A percentile compares a stretch with the other conserved stretches of the same genome.
Conservation (phyloP, 2,888 invertebrate species). For the Orchestes rusci region DNA sequence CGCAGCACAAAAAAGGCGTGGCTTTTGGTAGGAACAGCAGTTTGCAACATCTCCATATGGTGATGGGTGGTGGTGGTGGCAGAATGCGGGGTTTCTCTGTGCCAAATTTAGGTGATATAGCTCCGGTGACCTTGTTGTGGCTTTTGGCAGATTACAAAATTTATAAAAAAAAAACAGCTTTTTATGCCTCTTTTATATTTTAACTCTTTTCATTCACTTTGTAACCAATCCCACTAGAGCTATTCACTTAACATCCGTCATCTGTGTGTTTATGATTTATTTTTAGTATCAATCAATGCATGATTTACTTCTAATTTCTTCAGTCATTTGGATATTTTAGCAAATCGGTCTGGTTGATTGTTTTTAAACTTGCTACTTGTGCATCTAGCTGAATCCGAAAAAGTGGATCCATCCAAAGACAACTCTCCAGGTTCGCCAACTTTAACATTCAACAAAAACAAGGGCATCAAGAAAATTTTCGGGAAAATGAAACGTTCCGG, state of each 20-base stretch:
- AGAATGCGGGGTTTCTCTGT: slow-evolving; percentile 77
- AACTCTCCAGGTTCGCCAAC: slow-evolving; percentile 36
- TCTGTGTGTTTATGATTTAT: no score
- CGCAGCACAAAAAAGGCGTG: slow-evolving; percentile 55
- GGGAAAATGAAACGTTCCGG: slow-evolving; percentile 63
- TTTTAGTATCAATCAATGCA: no score
- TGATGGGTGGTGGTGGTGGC: slow-evolving; percentile 35
- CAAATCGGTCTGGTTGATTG: no score
- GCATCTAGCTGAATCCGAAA: slow-evolving; percentile 56
- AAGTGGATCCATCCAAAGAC: slow-evolving; percentile 39
- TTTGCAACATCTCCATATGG: slow-evolving; percentile 20
- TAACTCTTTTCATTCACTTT: no score
- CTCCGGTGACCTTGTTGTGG: slow-evolving; percentile 18
- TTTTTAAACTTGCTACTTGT: no score
- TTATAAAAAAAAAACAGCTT: no score
- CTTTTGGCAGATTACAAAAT: no score
- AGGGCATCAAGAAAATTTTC: slow-evolving; percentile 61
- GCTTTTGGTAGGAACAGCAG: slow-evolving; percentile 60
- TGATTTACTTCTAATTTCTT: no score
- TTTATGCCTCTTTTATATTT: no score
- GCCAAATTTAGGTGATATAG: slow-evolving; percentile 76
- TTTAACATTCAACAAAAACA: slow-evolving; percentile 48
- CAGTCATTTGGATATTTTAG: no score
- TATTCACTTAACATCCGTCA: no score
- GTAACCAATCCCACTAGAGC: no score